Percentiles rank a stretch among this genome's conserved stretches.
Evolutionary conservation across 2,888 invertebrate genomes (phyloP).

Genomic region (Lasius platythorax): DNA sequence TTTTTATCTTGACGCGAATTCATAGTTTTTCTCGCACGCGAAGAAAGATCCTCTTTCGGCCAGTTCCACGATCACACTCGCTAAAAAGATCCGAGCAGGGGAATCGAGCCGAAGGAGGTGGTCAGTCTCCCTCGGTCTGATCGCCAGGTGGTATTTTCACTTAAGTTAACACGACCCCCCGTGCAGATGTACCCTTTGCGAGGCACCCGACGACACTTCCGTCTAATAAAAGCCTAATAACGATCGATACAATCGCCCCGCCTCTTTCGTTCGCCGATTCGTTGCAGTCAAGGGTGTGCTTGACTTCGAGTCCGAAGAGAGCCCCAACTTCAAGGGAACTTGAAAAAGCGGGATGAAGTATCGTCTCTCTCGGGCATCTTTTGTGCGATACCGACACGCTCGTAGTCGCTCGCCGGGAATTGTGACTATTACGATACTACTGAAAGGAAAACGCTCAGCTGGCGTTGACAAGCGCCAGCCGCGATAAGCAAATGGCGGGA

Average conservation of each 20-base stretch:
- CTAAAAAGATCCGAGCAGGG: slow-evolving; percentile 64
- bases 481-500: slow-evolving; percentile 74
- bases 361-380: background rate
- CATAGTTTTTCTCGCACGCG: background rate
- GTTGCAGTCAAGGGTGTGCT: slow-evolving; percentile 38
- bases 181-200: slow-evolving; percentile 74
- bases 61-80: slow-evolving; percentile 68
- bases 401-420: background rate
- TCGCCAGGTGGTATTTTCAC: slow-evolving; percentile 83
- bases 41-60: slow-evolving; percentile 43
- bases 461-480: slow-evolving; percentile 59
- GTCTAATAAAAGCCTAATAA: slow-evolving; percentile 83
- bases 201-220: slow-evolving; percentile 75
- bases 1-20: slow-evolving; percentile 12
- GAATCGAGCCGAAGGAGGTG: slow-evolving; percentile 68
- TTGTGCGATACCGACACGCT: background rate
- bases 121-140: slow-evolving; percentile 72
- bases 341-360: slow-evolving; percentile 14
- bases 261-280: slow-evolving; percentile 53
- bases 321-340: slow-evolving; percentile 2
- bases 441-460: slow-evolving; percentile 55
- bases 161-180: slow-evolving; percentile 83
- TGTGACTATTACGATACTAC: slow-evolving; percentile 58
- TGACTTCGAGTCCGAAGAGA: slow-evolving; percentile 9
- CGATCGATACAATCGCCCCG: slow-evolving; percentile 79